phyloP scores from a whole-genome alignment of 2,797 vertebrate species.

The Pachyuromys duprasi region DNA sequence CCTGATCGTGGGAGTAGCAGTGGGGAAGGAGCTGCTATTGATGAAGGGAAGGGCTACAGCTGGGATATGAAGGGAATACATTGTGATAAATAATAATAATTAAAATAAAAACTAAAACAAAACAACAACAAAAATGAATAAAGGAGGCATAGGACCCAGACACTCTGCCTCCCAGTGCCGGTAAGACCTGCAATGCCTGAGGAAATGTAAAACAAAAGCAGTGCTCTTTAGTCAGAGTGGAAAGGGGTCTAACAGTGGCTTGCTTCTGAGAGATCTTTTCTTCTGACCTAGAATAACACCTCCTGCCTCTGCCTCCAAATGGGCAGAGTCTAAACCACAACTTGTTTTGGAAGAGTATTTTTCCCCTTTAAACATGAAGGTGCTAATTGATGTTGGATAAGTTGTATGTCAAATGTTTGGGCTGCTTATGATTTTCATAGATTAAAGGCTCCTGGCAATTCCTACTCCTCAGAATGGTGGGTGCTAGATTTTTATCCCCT shows the following conservation, averaged over 20 bases:
- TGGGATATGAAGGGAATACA: too few relatives aligned
- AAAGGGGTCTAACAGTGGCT: constrained; percentile 46
- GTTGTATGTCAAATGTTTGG: constrained; percentile 76
- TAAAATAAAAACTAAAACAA: too few relatives aligned
- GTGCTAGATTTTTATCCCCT: constrained; percentile 80
- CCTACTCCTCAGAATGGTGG: constrained; percentile 75
- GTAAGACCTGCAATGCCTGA: constrained; percentile 2
- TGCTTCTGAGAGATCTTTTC: constrained; percentile 39
- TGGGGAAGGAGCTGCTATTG: too few relatives aligned
- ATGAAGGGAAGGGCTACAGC: too few relatives aligned
- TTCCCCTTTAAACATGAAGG: constrained; percentile 80
- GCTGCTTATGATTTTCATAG: constrained; percentile 81
- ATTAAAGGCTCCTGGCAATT: constrained; percentile 85
- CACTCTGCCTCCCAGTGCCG: background rate
- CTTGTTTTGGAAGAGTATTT: constrained; percentile 62
- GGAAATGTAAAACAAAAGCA: constrained; percentile 51
- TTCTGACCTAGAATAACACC: constrained; percentile 53
- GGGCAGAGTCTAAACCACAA: constrained; percentile 47
- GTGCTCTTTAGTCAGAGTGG: constrained; percentile 66
- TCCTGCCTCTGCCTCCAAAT: constrained; percentile 61
- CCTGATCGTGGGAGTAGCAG: too few relatives aligned
- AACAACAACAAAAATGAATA: background rate
- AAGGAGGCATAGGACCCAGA: background rate
- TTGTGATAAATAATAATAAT: too few relatives aligned
- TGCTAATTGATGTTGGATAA: constrained; percentile 85